Evolutionary conservation across 2,888 invertebrate genomes (phyloP), one percentile per base, ranked within the genome.

Genomic region (Pyralis farinalis): DNA sequence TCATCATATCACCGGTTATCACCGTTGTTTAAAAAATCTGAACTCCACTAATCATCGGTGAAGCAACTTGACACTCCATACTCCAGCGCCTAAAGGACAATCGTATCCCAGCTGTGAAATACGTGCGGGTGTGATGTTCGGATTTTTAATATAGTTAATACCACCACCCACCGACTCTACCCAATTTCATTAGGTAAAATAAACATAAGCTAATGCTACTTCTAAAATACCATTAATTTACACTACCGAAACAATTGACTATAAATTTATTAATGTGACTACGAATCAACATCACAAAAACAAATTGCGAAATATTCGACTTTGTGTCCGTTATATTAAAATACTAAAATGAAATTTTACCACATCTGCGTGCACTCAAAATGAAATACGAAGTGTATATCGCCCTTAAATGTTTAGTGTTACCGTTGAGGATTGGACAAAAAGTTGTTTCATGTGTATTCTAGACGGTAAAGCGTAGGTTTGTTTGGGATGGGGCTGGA

Each of bases 251-350:
- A 55, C 56, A 66, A 63, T 57, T 61, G 63, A 47, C 54, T 67
- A 74, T 83, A 84, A 82, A 85, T 84, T 80, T 69, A 82, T 81
- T 80, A 82, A 60, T 44, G 51, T 45, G 53, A 47, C 53, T 58
- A 65, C 66, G 68, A 69, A 69, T 62, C 58, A 54, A 54, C 52
- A 44, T 44, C 53, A 62, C 61, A 55, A 58, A 42, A 58, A 58
- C 74, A 76, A 78, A 77, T 75, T 71, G 72, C 74, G 46, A 63
- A 70, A 68, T 72, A 75, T 63, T 61, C 55, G 63, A 75, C 73
- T 71, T 67, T 70, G 61, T 69, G 67, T 73, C 68, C 66, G 70
- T 69, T 56, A 75, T 78, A 84, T 81, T 79, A 80, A 77, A 76
- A 78, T 66, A 68, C 69, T 63, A 65, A 70, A 78, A 71, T 28